Conservation (phyloP, 2,113 vertebrate genomes). For the Steatornis caripensis region DNA sequence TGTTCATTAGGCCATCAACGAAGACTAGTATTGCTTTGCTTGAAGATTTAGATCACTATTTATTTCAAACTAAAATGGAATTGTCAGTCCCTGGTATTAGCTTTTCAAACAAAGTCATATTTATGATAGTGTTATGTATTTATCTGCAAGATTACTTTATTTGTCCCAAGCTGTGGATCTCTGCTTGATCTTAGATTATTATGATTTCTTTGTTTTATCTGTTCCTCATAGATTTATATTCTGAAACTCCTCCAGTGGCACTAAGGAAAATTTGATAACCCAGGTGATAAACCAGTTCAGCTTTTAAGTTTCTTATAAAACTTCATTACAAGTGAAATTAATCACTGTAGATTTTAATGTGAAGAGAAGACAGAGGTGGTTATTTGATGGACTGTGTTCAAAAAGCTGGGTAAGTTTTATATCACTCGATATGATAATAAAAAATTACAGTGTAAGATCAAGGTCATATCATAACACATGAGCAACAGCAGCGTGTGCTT, state of each 20-base stretch:
- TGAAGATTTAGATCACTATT: background rate
- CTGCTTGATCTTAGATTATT: constrained; percentile 36
- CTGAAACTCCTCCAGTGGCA: constrained; percentile 28
- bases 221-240: constrained; percentile 56
- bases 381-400: constrained; percentile 61
- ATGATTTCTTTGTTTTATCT: constrained; percentile 58
- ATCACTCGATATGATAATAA: constrained; percentile 76
- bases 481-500: constrained; percentile 35
- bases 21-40: background rate
- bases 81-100: background rate
- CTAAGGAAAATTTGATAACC: constrained; percentile 54
- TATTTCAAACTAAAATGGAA: background rate
- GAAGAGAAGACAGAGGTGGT: constrained; percentile 54
- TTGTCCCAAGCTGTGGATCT: background rate
- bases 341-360: constrained; percentile 78
- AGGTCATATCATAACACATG: constrained; percentile 60
- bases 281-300: constrained; percentile 53
- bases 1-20: background rate
- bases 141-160: constrained; percentile 52
- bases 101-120: constrained; percentile 47
- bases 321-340: constrained; percentile 78
- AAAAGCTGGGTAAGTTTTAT: constrained; percentile 63
- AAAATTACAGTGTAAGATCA: constrained; percentile 70
- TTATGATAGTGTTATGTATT: constrained; percentile 27
- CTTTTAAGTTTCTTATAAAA: constrained; percentile 65